Conservation (phyloP, 2,113 vertebrate genomes). For the Paraplagusia blochii region DNA sequence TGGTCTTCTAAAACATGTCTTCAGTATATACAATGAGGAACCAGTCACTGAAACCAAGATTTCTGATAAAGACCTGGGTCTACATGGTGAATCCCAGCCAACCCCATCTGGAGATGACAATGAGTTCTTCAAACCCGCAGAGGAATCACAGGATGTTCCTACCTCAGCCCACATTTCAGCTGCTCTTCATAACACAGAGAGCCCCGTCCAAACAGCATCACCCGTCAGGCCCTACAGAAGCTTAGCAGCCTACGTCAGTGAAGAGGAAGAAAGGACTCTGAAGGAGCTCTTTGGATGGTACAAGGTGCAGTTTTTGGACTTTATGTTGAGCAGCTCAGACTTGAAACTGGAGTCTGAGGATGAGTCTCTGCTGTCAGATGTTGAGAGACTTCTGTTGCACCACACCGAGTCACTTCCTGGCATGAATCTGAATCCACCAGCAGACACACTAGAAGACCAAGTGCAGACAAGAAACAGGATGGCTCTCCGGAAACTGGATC, state of each 20-base stretch:
- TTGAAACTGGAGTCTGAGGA: constrained; percentile 18
- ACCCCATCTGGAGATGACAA: too few relatives aligned
- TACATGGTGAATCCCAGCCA: constrained; percentile 1
- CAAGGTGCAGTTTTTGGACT: constrained; percentile 69
- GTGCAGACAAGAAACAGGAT: constrained; percentile 35
- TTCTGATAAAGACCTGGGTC: constrained; percentile 7
- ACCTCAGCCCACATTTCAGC: constrained; percentile 6
- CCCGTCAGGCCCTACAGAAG: constrained; percentile 45
- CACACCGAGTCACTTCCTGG: constrained; percentile 46
- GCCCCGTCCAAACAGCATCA: constrained; percentile 29
- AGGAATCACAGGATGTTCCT: constrained; percentile 7
- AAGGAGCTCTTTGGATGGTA: constrained; percentile 56
- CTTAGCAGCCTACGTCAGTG: constrained; percentile 51
- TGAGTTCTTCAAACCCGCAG: not conserved
- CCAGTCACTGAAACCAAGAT: not conserved
- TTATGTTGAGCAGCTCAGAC: constrained; percentile 46
- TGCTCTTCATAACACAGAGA: not conserved
- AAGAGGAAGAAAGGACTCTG: constrained; percentile 40
- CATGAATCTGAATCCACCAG: constrained; percentile 9
- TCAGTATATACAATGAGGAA: constrained; percentile 39
- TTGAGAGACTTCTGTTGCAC: constrained; percentile 60
- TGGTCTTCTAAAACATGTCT: constrained; percentile 36
- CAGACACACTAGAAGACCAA: constrained; percentile 43
- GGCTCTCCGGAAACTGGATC: constrained; percentile 69
- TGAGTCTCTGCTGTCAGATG: constrained; percentile 54